These are phyloP conservation scores for Adoxophyes honmai DNA, from an alignment of 1,140 invertebrate genomes.

Conservation along the genomic window DNA sequence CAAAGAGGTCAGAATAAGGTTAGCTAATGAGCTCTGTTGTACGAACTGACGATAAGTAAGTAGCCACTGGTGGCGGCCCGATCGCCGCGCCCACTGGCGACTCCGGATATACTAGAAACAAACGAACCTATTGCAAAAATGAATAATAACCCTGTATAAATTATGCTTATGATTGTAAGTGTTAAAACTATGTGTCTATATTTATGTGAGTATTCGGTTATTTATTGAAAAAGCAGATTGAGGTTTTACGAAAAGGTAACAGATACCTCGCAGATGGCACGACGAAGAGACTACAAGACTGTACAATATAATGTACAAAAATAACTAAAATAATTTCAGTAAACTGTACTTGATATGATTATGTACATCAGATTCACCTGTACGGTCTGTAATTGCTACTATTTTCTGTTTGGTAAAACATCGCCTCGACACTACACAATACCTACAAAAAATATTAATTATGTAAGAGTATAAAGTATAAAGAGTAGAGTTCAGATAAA, in stretches of 20 bases:
- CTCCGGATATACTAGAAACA: constrained; percentile 15
- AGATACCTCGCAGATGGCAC: constrained; percentile 67
- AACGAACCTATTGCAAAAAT: constrained; percentile 31
- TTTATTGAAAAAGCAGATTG: constrained; percentile 65
- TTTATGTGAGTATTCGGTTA: constrained; percentile 70
- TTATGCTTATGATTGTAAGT: constrained; percentile 69
- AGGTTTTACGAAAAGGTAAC: constrained; percentile 65
- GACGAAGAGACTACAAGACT: constrained; percentile 52
- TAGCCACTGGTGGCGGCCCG: neutral
- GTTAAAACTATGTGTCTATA: constrained; percentile 59
- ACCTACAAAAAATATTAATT: constrained; percentile 17
- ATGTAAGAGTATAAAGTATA: constrained; percentile 25
- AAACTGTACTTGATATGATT: constrained; percentile 69
- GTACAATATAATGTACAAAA: constrained; percentile 57
- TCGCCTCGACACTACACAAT: neutral
- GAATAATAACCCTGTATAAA: constrained; percentile 75
- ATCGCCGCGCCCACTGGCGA: neutral
- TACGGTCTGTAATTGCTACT: constrained; percentile 30
- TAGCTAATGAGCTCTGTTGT: neutral
- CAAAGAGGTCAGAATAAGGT: constrained; percentile 11
- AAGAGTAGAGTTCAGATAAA: constrained; percentile 23
- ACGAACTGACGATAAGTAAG: neutral
- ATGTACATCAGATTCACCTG: constrained; percentile 43
- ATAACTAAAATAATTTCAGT: constrained; percentile 46
- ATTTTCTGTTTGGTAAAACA: constrained; percentile 30